These are phyloP conservation scores for Tupaia chinensis DNA, from an alignment of 2,113 vertebrate genomes.

Conservation along the genomic window DNA sequence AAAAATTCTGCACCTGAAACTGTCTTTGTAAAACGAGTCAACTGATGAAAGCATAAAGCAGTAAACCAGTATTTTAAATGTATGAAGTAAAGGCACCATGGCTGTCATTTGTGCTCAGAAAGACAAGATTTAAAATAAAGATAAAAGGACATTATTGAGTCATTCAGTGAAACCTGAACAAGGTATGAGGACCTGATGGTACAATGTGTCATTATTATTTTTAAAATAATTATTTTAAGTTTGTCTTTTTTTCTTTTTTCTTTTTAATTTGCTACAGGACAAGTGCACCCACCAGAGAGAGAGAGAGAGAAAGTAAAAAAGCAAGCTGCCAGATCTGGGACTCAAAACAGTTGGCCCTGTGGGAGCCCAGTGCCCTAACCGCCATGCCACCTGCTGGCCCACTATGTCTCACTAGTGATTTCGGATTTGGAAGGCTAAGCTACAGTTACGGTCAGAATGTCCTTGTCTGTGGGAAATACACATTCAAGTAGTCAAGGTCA, in stretches of 20 bases:
- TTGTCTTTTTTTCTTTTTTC: no score
- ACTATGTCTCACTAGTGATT: not conserved
- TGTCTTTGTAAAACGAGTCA: not conserved
- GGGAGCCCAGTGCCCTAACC: no score
- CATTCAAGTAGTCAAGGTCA: not conserved
- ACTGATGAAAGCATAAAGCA: not conserved
- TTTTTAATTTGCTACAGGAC: no score
- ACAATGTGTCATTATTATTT: not conserved
- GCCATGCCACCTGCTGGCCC: no score
- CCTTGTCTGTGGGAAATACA: not conserved
- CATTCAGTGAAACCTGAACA: not conserved
- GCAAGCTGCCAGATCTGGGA: no score
- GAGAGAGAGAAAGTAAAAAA: no score
- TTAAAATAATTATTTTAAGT: no score
- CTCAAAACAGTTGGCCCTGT: no score
- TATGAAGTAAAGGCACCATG: not conserved
- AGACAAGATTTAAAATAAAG: not conserved
- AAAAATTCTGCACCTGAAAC: not conserved
- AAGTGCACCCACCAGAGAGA: no score
- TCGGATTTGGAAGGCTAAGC: not conserved
- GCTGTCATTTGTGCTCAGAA: not conserved
- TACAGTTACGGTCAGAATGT: not conserved
- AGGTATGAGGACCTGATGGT: not conserved
- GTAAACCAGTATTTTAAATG: conserved; percentile 6
- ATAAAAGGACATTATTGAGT: not conserved